Base-by-base conservation (phyloP, 2,797 vertebrate genomes). In the Poecilia picta region DNA sequence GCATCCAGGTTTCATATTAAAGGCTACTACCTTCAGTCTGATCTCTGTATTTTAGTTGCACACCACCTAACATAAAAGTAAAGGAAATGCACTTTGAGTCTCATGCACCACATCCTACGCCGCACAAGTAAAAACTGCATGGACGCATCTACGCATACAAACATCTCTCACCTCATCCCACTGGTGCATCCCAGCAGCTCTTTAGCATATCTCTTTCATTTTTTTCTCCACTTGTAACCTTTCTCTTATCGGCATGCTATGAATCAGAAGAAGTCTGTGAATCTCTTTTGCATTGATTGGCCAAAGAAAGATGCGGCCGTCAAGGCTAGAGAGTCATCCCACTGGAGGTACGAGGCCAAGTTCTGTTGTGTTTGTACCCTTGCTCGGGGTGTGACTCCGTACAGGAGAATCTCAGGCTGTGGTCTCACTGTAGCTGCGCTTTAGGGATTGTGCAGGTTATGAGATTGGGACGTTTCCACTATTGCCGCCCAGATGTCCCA, bases 291-390 rank as follows among this genome's bases (percentile, higher is more conserved):
- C 82, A 81, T 79, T 74, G 55, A 76, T 45, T 81, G 47, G 80
- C 81, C 78, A 76, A 87, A 75, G 43, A 81, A 81, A 80, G 70
- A 80, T 16, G 0, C 1, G 41, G 71, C 74, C 13, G 41, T 51
- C 70, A 55, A 59, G 66, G 62, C 80, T 80, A 36, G 31, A 72
- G 78, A 33, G 66, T 59, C 51, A 78, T 89, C 85, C 73, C 77
- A 28, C 73, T 49, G 79, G 79, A 76, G 79, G 70, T 1, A 49
- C 15, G 5, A 79, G 83, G 77, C 78, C 1, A 6, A 59, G 82
- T 68, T 90, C 83, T 89, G 92, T 92, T 86, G 89, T 36, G 91
- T 92, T 89, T 76, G 79, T 87, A 89, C 91, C 84, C 55, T 76
- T 85, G 84, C 72, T 82, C 76, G 46, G 71, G 51, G 73, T 49